Conservation (phyloP, 2,888 invertebrate species). For the Lingula anatina region DNA sequence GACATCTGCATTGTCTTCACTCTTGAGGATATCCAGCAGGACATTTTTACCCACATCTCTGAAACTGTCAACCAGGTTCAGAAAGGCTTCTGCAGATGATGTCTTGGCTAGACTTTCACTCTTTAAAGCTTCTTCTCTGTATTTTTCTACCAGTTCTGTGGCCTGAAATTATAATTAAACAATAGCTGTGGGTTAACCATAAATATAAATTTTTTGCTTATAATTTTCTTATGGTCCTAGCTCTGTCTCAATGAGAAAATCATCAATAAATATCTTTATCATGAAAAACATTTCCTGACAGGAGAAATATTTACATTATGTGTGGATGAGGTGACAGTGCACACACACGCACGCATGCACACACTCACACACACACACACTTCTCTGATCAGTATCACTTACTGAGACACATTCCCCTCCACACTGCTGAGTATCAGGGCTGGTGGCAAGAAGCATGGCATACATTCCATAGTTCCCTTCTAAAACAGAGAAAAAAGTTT, state of each 20-base stretch:
- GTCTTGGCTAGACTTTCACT: slow-evolving; percentile 61
- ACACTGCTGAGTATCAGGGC: slow-evolving; percentile 33
- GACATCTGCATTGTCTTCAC: slow-evolving; percentile 59
- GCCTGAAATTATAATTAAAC: too few relatives aligned
- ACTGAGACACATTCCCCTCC: slow-evolving; percentile 33
- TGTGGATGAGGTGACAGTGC: neutral
- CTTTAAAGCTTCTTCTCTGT: slow-evolving; percentile 58
- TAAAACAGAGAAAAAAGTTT: too few relatives aligned
- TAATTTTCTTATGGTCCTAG: neutral
- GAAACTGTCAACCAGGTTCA: slow-evolving; percentile 62
- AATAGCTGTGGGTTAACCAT: too few relatives aligned
- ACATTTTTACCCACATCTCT: slow-evolving; percentile 61
- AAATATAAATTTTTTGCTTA: neutral
- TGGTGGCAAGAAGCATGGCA: too few relatives aligned
- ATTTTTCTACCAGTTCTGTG: slow-evolving; percentile 16
- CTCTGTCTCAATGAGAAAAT: neutral
- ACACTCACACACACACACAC: neutral
- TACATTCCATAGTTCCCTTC: too few relatives aligned
- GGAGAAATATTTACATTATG: neutral
- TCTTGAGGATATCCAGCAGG: slow-evolving; percentile 59
- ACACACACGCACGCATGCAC: neutral
- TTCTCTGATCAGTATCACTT: slow-evolving; percentile 10
- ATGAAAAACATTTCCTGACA: neutral
- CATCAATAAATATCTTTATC: neutral
- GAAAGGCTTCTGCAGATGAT: slow-evolving; percentile 63